Evolutionary conservation across 2,888 invertebrate species (phyloP).

Genomic region (Anthrax anthrax): DNA sequence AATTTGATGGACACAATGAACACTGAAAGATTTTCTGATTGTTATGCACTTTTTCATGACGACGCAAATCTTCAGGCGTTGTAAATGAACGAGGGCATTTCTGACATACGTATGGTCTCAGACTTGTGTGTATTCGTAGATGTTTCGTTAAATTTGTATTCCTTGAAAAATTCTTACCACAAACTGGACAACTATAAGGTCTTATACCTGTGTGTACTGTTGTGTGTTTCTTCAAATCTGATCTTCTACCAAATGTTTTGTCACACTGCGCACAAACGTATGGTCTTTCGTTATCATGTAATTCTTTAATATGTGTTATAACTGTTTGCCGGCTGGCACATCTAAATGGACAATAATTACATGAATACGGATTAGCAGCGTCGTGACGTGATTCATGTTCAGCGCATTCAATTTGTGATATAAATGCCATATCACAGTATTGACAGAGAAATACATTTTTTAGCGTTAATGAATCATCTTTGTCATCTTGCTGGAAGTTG

Average conservation of each 20-base stretch:
- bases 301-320: slow-evolving; percentile 48
- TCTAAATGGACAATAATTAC: slow-evolving; percentile 26
- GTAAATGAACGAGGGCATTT: slow-evolving; percentile 60
- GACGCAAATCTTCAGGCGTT: slow-evolving; percentile 48
- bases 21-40: slow-evolving; percentile 52
- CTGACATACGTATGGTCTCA: slow-evolving; percentile 57
- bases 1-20: slow-evolving; percentile 48
- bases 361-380: slow-evolving; percentile 28
- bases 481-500: slow-evolving; percentile 12
- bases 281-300: slow-evolving; percentile 54
- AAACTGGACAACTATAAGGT: slow-evolving; percentile 57
- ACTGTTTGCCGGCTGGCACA: slow-evolving; percentile 23
- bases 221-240: slow-evolving; percentile 57
- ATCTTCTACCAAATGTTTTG: slow-evolving; percentile 52
- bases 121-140: slow-evolving; percentile 54
- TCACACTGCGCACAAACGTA: slow-evolving; percentile 55
- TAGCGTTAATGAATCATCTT: slow-evolving; percentile 24
- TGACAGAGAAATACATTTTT: slow-evolving; percentile 55
- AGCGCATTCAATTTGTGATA: slow-evolving; percentile 46
- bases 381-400: slow-evolving; percentile 54
- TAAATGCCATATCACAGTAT: slow-evolving; percentile 58
- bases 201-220: slow-evolving; percentile 63
- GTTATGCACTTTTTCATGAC: slow-evolving; percentile 52
- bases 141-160: slow-evolving; percentile 66
- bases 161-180: slow-evolving; percentile 58